Evolutionary conservation across 1,140 invertebrate species (phyloP).

Genomic region (Panagrolaimus sp.): DNA sequence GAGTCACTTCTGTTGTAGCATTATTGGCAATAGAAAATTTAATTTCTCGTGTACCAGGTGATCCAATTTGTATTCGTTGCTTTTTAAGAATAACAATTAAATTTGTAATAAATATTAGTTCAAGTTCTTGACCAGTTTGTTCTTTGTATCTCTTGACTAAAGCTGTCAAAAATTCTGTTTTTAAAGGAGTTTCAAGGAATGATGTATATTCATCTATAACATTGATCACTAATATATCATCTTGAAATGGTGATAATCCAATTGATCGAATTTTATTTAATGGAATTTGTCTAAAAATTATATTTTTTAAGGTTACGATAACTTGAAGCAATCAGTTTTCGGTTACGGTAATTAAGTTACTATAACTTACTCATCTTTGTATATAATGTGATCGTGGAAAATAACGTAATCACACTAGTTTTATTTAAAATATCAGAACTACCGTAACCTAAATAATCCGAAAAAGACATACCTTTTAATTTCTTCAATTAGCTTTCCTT

Average conservation of each 20-base stretch:
- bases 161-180: slow-evolving; percentile 69
- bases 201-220: slow-evolving; percentile 68
- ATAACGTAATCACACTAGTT: too few relatives aligned
- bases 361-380: too few relatives aligned
- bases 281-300: slow-evolving; percentile 53
- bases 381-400: too few relatives aligned
- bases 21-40: neutral
- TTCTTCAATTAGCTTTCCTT: slow-evolving; percentile 66
- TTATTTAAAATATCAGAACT: too few relatives aligned
- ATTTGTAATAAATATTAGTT: slow-evolving; percentile 39
- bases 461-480: slow-evolving; percentile 65
- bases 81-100: slow-evolving; percentile 47
- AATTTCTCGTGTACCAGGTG: slow-evolving; percentile 23
- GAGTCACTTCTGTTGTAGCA: slow-evolving; percentile 53
- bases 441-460: neutral
- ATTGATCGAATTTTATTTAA: slow-evolving; percentile 65
- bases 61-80: slow-evolving; percentile 33
- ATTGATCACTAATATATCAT: slow-evolving; percentile 69
- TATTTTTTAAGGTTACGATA: too few relatives aligned
- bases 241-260: slow-evolving; percentile 65
- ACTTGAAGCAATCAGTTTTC: too few relatives aligned
- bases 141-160: slow-evolving; percentile 54
- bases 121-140: slow-evolving; percentile 28
- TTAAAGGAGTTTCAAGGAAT: slow-evolving; percentile 68
- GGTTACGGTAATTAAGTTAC: too few relatives aligned